A percentile compares a stretch with the other conserved stretches of the same genome.
Evolutionary conservation across 2,888 invertebrate genomes (phyloP).

Genomic region (Metallyticus violacea): DNA sequence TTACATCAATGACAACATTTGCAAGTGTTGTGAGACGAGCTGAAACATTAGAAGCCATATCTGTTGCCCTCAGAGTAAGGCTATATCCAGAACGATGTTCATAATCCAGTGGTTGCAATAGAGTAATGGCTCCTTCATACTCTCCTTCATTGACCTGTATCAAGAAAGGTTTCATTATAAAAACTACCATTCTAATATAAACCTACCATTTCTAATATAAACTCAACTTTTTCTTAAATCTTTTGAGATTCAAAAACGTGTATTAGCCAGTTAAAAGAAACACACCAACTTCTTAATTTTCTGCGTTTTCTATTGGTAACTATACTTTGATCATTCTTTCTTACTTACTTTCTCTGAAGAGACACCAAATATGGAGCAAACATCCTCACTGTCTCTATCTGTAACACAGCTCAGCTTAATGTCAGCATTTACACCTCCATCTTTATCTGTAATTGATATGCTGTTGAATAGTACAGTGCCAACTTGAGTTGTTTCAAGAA

Average conservation of each 20-base stretch:
- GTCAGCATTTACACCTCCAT: slow-evolving; percentile 70
- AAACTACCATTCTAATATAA: no score
- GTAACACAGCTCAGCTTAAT: slow-evolving; percentile 62
- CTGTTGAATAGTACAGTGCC: slow-evolving; percentile 61
- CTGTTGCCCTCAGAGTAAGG: slow-evolving; percentile 64
- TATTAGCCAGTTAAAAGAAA: no score
- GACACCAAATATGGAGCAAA: slow-evolving; percentile 67
- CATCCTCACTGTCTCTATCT: slow-evolving; percentile 57
- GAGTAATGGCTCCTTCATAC: slow-evolving; percentile 64
- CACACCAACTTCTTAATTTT: no score
- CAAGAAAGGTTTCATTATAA: no score
- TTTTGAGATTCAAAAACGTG: no score
- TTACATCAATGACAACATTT: slow-evolving; percentile 69
- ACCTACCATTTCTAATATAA: no score
- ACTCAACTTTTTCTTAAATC: no score
- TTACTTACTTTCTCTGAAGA: slow-evolving; percentile 58
- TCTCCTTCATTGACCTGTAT: slow-evolving; percentile 62
- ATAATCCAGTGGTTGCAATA: slow-evolving; percentile 69
- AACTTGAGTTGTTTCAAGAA: slow-evolving; percentile 65
- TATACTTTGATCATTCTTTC: no score
- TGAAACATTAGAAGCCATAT: slow-evolving; percentile 54
- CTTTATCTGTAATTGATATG: slow-evolving; percentile 68
- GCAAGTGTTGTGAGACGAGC: slow-evolving; percentile 65
- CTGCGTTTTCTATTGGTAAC: no score
- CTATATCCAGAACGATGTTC: slow-evolving; percentile 73